These are phyloP conservation scores for Diachasma alloeum DNA, from an alignment of 1,140 invertebrate genomes.

Conservation along the genomic window DNA sequence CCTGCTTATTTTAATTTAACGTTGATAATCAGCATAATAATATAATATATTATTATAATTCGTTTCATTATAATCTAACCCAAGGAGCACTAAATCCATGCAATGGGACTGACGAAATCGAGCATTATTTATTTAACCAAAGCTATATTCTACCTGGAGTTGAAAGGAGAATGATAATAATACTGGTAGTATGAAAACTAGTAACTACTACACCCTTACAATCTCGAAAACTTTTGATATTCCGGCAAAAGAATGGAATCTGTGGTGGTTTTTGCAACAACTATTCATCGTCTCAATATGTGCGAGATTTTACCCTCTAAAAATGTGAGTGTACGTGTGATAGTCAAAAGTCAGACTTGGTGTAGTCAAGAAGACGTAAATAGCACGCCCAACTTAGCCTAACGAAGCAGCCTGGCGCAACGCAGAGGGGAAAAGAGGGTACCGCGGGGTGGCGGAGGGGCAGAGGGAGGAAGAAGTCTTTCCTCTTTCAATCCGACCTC, in stretches of 20 bases:
- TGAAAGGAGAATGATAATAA: no score
- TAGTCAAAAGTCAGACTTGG: conserved; percentile 8
- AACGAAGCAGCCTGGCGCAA: conserved; percentile 59
- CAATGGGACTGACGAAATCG: no score
- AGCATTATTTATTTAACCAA: no score
- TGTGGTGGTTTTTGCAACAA: not conserved
- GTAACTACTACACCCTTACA: no score
- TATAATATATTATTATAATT: no score
- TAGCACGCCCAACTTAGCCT: conserved; percentile 62
- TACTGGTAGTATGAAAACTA: no score
- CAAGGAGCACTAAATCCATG: no score
- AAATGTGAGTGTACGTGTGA: not conserved
- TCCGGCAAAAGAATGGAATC: not conserved
- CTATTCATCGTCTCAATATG: not conserved
- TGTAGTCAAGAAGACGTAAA: conserved; percentile 59
- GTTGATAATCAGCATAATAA: no score
- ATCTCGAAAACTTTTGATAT: not conserved
- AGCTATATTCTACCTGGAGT: no score
- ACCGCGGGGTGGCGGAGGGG: no score
- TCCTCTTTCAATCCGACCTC: not conserved
- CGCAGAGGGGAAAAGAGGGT: not conserved
- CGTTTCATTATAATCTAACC: no score
- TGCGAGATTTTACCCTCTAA: not conserved
- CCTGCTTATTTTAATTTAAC: no score
- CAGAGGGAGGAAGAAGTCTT: not conserved